phyloP scores from a whole-genome alignment of 2,888 invertebrate genomes.

The Zonitis immaculata region DNA sequence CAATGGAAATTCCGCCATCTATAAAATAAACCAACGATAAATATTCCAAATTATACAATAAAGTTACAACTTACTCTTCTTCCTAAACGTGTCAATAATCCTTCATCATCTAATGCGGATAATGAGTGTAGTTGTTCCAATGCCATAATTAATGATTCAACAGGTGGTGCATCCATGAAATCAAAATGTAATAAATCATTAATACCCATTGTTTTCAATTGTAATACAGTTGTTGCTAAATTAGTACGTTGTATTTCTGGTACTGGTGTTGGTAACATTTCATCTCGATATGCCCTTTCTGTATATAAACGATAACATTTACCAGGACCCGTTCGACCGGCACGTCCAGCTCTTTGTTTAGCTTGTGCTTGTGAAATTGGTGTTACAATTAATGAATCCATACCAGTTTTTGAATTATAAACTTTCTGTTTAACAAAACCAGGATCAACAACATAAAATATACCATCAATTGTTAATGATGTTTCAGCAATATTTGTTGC shows the following conservation, averaged over 20 bases:
- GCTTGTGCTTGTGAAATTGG: slow-evolving; percentile 97
- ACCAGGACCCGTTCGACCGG: slow-evolving; percentile 96
- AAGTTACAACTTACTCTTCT: slow-evolving; percentile 57
- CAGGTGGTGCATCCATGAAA: slow-evolving; percentile 99
- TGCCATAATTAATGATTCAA: slow-evolving; percentile 96
- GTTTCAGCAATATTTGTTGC: slow-evolving; percentile 99
- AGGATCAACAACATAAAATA: slow-evolving; percentile 98
- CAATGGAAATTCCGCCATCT: slow-evolving; percentile 99
- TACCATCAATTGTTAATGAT: slow-evolving; percentile 97
- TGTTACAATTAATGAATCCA: slow-evolving; percentile 98
- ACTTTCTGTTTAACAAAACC: slow-evolving; percentile 99
- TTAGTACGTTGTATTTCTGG: slow-evolving; percentile 99
- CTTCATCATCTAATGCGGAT: slow-evolving; percentile 94
- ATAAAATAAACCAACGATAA: slow-evolving; percentile 33
- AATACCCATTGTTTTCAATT: slow-evolving; percentile 99
- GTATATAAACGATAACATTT: slow-evolving; percentile 97
- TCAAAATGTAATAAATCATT: slow-evolving; percentile 97
- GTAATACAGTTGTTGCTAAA: slow-evolving; percentile 90
- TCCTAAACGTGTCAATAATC: slow-evolving; percentile 75
- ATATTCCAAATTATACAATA: background rate
- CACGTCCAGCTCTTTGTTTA: slow-evolving; percentile 94
- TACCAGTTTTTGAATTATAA: slow-evolving; percentile 94
- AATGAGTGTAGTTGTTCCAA: slow-evolving; percentile 95
- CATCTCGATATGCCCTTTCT: slow-evolving; percentile 96
- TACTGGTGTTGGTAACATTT: slow-evolving; percentile 97